phyloP scores from a whole-genome alignment of 2,797 vertebrate genomes.

The Cynopterus sphinx region DNA sequence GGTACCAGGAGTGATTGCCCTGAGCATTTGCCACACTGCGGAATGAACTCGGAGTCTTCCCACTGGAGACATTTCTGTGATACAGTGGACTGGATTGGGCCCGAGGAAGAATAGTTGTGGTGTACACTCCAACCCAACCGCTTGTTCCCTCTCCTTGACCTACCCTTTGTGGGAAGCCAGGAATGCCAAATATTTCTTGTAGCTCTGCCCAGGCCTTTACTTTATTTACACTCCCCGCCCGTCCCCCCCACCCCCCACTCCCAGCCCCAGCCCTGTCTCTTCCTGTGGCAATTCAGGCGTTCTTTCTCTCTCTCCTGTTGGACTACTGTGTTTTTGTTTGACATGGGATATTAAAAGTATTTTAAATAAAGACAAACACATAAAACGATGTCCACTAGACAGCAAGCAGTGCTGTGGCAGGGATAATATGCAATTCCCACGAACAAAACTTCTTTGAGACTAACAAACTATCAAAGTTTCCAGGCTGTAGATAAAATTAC shows the following conservation, averaged over 20 bases:
- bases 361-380: neutral
- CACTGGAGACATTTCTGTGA: constrained; percentile 82
- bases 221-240: constrained; percentile 82
- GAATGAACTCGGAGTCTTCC: constrained; percentile 77
- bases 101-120: constrained; percentile 90
- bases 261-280: constrained; percentile 45
- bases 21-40: constrained; percentile 73
- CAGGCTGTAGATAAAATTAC: neutral
- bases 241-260: constrained; percentile 56
- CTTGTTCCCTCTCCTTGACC: constrained; percentile 88
- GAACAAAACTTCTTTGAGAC: neutral
- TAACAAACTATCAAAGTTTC: neutral
- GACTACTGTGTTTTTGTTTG: neutral
- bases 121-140: constrained; percentile 87
- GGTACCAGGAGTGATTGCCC: constrained; percentile 50
- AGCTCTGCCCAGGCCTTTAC: constrained; percentile 83
- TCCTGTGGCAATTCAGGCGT: neutral
- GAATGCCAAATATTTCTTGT: constrained; percentile 89
- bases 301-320: neutral
- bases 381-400: neutral
- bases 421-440: neutral
- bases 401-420: neutral
- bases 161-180: constrained; percentile 88
- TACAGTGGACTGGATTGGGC: constrained; percentile 74
- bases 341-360: neutral